phyloP scores from a whole-genome alignment of 1,140 invertebrate genomes.

The Thalassaphorura encarpata region DNA sequence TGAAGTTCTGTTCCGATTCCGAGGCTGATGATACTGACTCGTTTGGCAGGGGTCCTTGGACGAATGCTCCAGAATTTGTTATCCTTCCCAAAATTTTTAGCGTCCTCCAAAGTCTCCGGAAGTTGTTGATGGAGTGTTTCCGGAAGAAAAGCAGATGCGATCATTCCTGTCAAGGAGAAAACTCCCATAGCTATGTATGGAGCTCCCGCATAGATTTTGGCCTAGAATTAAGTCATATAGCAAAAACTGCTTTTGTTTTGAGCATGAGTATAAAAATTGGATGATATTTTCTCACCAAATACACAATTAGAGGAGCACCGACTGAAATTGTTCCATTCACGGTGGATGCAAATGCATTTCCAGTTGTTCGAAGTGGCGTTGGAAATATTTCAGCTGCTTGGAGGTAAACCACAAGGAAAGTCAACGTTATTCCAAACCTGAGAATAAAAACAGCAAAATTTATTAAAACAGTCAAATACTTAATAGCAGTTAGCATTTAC shows the following conservation, averaged over 20 bases:
- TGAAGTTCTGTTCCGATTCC: too few relatives aligned
- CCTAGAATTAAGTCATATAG: slow-evolving; percentile 4
- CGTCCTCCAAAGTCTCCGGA: slow-evolving; percentile 38
- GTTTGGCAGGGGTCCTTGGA: too few relatives aligned
- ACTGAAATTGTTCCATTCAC: slow-evolving; percentile 45
- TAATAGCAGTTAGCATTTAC: not conserved
- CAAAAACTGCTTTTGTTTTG: not conserved
- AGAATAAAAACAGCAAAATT: not conserved
- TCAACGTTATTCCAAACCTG: slow-evolving; percentile 39
- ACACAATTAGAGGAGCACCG: slow-evolving; percentile 43
- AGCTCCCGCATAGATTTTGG: slow-evolving; percentile 21
- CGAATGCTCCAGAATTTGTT: slow-evolving; percentile 35
- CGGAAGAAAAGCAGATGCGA: slow-evolving; percentile 35
- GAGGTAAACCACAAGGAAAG: slow-evolving; percentile 39
- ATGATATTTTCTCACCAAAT: slow-evolving; percentile 38
- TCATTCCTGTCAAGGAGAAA: slow-evolving; percentile 33
- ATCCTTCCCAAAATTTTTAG: slow-evolving; percentile 37
- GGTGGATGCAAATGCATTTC: slow-evolving; percentile 50
- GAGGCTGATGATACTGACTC: too few relatives aligned
- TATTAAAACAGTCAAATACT: not conserved
- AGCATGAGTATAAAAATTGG: not conserved
- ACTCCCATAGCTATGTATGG: slow-evolving; percentile 34
- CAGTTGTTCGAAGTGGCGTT: slow-evolving; percentile 53
- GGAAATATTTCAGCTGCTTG: slow-evolving; percentile 58
- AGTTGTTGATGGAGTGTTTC: slow-evolving; percentile 35